Base-by-base conservation (phyloP, 2,888 invertebrate genomes). In the Apamea sordens region DNA sequence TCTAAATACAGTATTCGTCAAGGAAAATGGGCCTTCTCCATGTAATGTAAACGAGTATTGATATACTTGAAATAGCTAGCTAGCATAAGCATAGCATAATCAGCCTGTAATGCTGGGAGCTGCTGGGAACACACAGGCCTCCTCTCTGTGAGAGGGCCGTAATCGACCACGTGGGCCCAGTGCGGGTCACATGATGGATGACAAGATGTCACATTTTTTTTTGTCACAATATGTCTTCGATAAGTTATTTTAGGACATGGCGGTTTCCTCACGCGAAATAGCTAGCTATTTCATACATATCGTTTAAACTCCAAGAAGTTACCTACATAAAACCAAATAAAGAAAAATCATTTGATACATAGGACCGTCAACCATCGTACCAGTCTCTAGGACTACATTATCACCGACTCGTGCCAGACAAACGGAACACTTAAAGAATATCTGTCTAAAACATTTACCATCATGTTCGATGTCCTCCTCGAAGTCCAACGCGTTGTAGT, bases 401-500 rank as follows among this genome's bases (percentile, higher is more conserved):
- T 64, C 64, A 24, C 11, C 0, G 4, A 32, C 4, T 63, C 63
- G 32, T 32, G 5, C 36, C 21, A 64, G 11, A 21, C 0, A 24
- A 64, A 64, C 4, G 5, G 11, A 64, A 64, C 24, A 41, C 24
- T 44, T 44, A 18, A 61, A 24, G 6, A 1, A 47, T 73, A 65
- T 75, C 15, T 69, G 15, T n/a, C 8, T 24, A 61, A 72, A 69
- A 69, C 15, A 72, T 64, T 88, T 86, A 96, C 96, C 96, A 41
- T 97, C 97, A 65, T 96, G 95, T 63, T 97, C 97, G 6, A 97
- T 95, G 76, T 97, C 97, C 86, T 97, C 97, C 91, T 98, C 98
- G 89, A 98, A 98, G 91, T 98, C 98, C 83, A 98, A 90, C 0
- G 98, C 98, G 90, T 98, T 98, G 93, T 98, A 98, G 90, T 98